A percentile compares a stretch with the other conserved stretches of the same genome.
Evolutionary conservation across 2,797 vertebrate genomes (phyloP).

Genomic region (Rhodeus uyekii): DNA sequence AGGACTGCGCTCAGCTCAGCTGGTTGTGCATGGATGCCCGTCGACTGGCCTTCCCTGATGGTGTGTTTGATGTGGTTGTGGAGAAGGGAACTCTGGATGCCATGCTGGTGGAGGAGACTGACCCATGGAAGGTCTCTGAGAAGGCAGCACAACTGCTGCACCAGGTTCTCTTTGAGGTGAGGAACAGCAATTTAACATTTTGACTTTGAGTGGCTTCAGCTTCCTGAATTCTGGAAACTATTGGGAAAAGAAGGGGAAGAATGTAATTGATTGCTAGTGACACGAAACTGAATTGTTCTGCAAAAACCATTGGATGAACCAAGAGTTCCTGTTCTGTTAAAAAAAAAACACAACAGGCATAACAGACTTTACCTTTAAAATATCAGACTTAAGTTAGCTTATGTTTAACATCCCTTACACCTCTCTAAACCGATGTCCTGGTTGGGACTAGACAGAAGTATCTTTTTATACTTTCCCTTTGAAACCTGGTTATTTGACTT

Average conservation of each 20-base stretch:
- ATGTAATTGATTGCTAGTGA: neutral
- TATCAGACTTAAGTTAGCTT: neutral
- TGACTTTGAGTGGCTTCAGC: neutral
- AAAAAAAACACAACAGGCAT: neutral
- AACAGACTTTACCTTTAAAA: neutral
- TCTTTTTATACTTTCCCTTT: neutral
- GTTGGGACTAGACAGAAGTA: neutral
- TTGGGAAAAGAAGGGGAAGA: neutral
- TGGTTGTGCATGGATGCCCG: slow-evolving; percentile 90
- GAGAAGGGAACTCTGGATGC: slow-evolving; percentile 91
- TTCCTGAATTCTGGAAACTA: neutral
- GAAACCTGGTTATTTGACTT: slow-evolving; percentile 1
- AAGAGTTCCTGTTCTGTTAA: neutral
- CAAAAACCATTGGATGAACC: neutral
- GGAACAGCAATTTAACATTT: neutral
- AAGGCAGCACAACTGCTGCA: slow-evolving; percentile 71
- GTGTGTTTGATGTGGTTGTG: slow-evolving; percentile 84
- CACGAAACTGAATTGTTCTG: neutral
- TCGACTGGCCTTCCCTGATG: slow-evolving; percentile 76
- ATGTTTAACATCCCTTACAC: neutral
- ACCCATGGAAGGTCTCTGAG: slow-evolving; percentile 83
- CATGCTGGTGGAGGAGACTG: slow-evolving; percentile 84
- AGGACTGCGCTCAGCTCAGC: slow-evolving; percentile 74
- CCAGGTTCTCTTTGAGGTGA: slow-evolving; percentile 77
- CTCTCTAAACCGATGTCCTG: neutral